Conservation (phyloP, 2,888 invertebrate species). For the Phalera bucephala region DNA sequence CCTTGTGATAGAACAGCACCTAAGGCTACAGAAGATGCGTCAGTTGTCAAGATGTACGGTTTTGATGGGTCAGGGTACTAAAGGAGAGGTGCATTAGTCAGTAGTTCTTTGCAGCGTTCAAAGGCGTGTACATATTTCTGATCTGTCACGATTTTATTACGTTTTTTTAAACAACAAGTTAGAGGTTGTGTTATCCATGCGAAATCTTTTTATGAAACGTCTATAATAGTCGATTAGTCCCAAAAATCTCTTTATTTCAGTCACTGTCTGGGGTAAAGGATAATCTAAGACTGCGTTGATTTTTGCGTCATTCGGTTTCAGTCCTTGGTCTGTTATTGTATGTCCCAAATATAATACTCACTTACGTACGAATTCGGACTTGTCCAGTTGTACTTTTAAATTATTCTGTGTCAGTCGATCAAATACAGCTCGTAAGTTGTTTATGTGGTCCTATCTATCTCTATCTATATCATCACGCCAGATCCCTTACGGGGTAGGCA, state of each 20-base stretch:
- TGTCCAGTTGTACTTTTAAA: constrained; percentile 7
- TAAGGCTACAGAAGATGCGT: constrained; percentile 3
- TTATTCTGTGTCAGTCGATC: constrained; percentile 2
- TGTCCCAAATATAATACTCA: constrained; percentile 7
- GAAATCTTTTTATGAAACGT: constrained; percentile 12
- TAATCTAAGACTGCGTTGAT: constrained; percentile 3
- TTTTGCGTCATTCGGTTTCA: constrained; percentile 10
- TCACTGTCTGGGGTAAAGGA: constrained; percentile 2
- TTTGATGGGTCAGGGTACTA: constrained; percentile 2
- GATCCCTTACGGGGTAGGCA: no score
- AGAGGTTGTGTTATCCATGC: constrained; percentile 4
- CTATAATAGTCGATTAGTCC: constrained; percentile 6
- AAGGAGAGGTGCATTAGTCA: constrained; percentile 3
- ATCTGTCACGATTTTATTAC: constrained; percentile 3
- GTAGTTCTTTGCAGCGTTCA: constrained; percentile 4
- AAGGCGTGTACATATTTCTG: constrained; percentile 5
- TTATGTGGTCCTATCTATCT: neutral
- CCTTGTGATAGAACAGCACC: constrained; percentile 6
- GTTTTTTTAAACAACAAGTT: constrained; percentile 3
- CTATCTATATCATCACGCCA: no score
- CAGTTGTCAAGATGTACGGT: constrained; percentile 7
- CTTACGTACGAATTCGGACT: constrained; percentile 6
- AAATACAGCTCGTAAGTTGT: constrained; percentile 2
- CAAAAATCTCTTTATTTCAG: constrained; percentile 4
- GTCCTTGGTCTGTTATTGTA: constrained; percentile 3